Base-by-base conservation (phyloP, 2,888 invertebrate genomes). In the Apotomis turbidana region DNA sequence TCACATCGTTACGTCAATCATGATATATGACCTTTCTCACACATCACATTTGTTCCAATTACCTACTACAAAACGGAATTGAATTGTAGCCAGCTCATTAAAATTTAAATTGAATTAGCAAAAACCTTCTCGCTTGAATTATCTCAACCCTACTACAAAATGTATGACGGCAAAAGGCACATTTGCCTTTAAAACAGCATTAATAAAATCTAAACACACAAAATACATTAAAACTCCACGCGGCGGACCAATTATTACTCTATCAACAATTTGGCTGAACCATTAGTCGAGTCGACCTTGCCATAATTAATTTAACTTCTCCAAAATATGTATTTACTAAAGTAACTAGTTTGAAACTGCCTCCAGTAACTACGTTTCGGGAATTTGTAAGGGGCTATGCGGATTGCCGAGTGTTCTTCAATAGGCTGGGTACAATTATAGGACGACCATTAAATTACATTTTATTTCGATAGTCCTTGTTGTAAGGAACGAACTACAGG, bases 281-380 rank as follows among this genome's bases (percentile, higher is more conserved):
- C 81, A 84, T 83, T 87, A 87, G 79, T 81, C 78, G 80, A 87
- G 78, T 80, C 78, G 80, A 79, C 82, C 80, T 79, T 79, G 78
- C 79, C 78, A 78, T 84, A 83, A 87, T 87, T 87, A 87, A 87
- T 87, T 85, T 83, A 84, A 86, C 63, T 74, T 72, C 70, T 69
- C 73, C 68, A 67, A 72, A 63, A 72, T 72, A 72, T 72, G 63
- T 68, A 72, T 68, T 67, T 55, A 63, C 58, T 36, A 12, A 68
- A 61, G 54, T 63, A 63, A 80, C 79, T 78, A 80, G 83, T 84
- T 84, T 58, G 46, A 41, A 84, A 84, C 82, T 81, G 79, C 76
- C 80, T 74, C 74, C 76, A 78, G 6, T 79, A 46, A 67, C 68
- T 68, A 59, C 44, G 36, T 38, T 58, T 46, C 46, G 62, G 55